A percentile compares a stretch with the other conserved stretches of the same genome.
phyloP scores from a whole-genome alignment of 2,113 vertebrate genomes.

The Periophthalmus modestus region DNA sequence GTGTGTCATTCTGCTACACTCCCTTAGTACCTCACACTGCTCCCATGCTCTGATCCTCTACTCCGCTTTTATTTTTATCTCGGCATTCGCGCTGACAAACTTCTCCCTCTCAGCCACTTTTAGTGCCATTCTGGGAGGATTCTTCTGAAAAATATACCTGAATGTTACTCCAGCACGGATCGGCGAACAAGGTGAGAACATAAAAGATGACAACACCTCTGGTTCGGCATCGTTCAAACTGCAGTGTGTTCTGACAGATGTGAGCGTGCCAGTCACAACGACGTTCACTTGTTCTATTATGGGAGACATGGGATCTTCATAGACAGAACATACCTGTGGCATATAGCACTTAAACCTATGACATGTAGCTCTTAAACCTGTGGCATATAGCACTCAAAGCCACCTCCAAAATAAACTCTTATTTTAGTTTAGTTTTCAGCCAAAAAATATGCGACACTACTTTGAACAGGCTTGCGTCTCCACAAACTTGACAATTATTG shows the following conservation, averaged over 20 bases:
- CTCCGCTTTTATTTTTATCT: conserved; percentile 22
- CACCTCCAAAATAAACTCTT: too few species aligned
- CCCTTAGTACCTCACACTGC: conserved; percentile 27
- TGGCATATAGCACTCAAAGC: too few species aligned
- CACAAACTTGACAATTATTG: too few species aligned
- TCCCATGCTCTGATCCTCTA: conserved; percentile 23
- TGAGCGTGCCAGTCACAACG: background rate
- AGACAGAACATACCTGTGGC: background rate
- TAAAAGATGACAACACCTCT: background rate
- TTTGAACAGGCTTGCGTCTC: too few species aligned
- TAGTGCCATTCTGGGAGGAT: conserved; percentile 2
- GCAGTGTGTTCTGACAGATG: background rate
- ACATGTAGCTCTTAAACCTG: too few species aligned
- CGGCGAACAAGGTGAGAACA: background rate
- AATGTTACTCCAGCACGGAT: background rate
- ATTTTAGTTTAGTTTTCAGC: too few species aligned
- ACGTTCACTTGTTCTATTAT: background rate
- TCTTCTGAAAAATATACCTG: background rate
- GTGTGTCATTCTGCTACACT: conserved; percentile 41
- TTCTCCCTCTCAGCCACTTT: conserved; percentile 17
- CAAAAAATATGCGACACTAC: too few species aligned
- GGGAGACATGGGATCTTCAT: background rate
- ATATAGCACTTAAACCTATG: background rate
- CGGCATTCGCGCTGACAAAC: conserved; percentile 3
- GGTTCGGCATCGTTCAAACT: background rate